Base-by-base conservation (phyloP, 2,888 invertebrate genomes). In the Liodrosophila aerea region DNA sequence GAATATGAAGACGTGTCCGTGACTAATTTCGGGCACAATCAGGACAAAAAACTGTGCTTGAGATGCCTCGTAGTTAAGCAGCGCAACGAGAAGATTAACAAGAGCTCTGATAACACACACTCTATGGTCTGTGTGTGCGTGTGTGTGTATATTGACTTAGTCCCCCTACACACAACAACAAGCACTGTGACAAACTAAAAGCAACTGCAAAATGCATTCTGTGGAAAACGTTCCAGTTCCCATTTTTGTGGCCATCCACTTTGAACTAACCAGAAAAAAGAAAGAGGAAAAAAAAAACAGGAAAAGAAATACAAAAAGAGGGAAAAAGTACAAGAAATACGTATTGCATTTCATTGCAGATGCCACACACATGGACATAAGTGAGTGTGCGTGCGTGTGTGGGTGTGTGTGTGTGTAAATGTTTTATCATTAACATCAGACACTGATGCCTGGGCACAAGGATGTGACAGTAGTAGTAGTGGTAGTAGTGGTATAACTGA, bases 291-390 rank as follows among this genome's bases (percentile, higher is more conserved):
- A 12, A 30, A 31, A 12, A 7, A 29, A 40, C 18, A 45, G 33
- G 12, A 2, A 11, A 41, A 16, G 15, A 31, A 7, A 30, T 9
- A 33, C 33, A 39, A 31, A 46, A 22, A 44, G 5, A 29, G 27
- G 27, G 40, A 13, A 40, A 47, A 34, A 56, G 22, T 49, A 36
- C 29, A 41, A 15, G 29, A 65, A 61, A 61, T 64, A 46, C 50
- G 62, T 69, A 65, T 72, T 61, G 49, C 62, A 72, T 72, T 72
- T 72, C 72, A 53, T 33, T 61, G 64, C 58, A 68, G 68, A 59
- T 68, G 72, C 58, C 56, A 51, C 72, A 56, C 54, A 68, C 59
- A 68, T 51, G 37, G 40, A n/a, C 22, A 41, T 49, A 41, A 29
- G 29, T 22, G 13, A 29, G 18, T 13, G 29, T 44, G 18, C 43